A percentile compares a stretch with the other conserved stretches of the same genome.
Evolutionary conservation across 2,113 vertebrate species (phyloP).

Genomic region (Pithys albifrons): DNA sequence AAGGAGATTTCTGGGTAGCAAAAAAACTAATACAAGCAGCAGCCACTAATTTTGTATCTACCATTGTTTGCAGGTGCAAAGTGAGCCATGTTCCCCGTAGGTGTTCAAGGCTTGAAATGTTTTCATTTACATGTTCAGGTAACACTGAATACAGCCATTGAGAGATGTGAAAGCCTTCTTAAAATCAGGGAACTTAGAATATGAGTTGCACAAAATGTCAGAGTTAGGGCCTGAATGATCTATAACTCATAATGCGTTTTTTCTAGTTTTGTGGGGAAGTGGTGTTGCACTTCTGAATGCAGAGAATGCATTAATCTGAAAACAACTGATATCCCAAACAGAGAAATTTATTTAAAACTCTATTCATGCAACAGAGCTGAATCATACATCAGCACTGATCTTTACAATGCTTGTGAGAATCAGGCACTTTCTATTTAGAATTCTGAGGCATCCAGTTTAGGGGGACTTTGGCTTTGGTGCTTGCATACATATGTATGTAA

Average conservation of each 20-base stretch:
- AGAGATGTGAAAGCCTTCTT: background rate
- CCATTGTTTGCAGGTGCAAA: background rate
- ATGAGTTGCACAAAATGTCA: background rate
- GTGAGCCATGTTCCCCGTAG: background rate
- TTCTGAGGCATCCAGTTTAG: background rate
- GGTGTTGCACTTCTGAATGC: background rate
- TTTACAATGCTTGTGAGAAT: background rate
- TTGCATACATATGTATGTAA: background rate
- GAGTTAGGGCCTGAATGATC: background rate
- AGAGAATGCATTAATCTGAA: background rate
- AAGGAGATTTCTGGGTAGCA: background rate
- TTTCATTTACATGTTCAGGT: background rate
- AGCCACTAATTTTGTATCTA: background rate
- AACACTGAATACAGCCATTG: background rate
- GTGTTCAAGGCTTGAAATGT: background rate
- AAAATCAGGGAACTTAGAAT: background rate
- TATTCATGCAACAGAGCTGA: accelerated
- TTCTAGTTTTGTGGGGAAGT: background rate
- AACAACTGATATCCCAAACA: background rate
- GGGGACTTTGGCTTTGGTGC: background rate
- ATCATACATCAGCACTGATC: background rate
- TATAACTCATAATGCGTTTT: background rate
- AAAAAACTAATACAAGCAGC: background rate
- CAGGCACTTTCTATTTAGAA: background rate
- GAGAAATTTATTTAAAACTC: background rate